Percentiles rank a stretch among this genome's conserved stretches.
These are phyloP conservation scores for Melanaphis sacchari DNA, from an alignment of 1,140 invertebrate genomes.

Conservation along the genomic window DNA sequence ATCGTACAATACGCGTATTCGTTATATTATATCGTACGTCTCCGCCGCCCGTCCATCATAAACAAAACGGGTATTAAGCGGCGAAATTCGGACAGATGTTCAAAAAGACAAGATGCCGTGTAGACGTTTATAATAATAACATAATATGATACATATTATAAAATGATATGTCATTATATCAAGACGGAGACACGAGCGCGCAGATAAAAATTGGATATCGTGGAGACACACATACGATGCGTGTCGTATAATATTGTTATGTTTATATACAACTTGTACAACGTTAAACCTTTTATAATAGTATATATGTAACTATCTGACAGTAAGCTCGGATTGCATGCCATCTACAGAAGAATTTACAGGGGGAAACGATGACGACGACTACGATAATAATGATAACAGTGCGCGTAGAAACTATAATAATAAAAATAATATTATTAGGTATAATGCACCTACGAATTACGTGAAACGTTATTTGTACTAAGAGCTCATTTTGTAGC, in stretches of 20 bases:
- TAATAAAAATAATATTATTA: background rate
- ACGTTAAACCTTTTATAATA: slow-evolving; percentile 28
- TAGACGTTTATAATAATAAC: background rate
- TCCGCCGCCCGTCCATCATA: background rate
- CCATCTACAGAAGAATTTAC: background rate
- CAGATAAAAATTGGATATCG: background rate
- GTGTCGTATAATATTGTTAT: slow-evolving; percentile 5
- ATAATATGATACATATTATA: slow-evolving; percentile 6
- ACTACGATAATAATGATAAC: background rate
- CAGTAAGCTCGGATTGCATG: slow-evolving; percentile 46
- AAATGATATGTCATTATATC: background rate
- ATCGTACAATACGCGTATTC: background rate
- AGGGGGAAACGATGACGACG: background rate
- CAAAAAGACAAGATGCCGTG: background rate
- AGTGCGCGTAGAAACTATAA: background rate
- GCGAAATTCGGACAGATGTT: background rate
- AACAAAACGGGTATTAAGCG: background rate
- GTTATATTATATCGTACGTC: background rate
- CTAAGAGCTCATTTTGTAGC: background rate
- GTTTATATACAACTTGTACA: background rate
- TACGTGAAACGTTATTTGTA: background rate
- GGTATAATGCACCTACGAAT: background rate
- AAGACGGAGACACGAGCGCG: background rate
- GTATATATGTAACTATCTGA: background rate
- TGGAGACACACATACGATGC: background rate